Conservation (phyloP, 2,797 vertebrate species). For the Alfaro cultratus region DNA sequence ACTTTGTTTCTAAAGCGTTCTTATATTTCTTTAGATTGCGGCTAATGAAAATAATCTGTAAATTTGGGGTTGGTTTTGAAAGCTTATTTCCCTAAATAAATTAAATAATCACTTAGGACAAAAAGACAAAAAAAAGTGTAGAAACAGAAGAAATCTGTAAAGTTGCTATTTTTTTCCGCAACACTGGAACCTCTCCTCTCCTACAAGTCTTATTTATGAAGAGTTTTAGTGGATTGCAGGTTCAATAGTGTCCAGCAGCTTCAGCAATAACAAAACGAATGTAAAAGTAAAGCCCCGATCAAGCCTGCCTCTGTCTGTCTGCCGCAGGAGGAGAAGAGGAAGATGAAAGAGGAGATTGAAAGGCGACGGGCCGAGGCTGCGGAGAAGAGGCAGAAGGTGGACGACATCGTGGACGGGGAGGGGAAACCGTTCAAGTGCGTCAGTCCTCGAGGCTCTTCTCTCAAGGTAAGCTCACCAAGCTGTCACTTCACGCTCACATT, state of each 20-base stretch:
- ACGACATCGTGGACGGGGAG: slow-evolving; percentile 84
- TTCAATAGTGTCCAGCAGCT: not conserved
- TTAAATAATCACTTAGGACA: not conserved
- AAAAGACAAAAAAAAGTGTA: not conserved
- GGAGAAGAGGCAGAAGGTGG: slow-evolving; percentile 95
- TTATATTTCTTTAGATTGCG: not conserved
- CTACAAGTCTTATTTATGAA: not conserved
- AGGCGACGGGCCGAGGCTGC: slow-evolving; percentile 95
- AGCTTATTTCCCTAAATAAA: not conserved
- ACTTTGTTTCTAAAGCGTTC: not conserved
- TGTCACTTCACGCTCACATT: slow-evolving; percentile 2
- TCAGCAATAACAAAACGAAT: not conserved
- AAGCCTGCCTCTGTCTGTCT: slow-evolving; percentile 9
- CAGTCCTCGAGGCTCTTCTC: slow-evolving; percentile 92
- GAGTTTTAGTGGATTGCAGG: not conserved
- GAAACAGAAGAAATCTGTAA: not conserved
- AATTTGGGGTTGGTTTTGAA: not conserved
- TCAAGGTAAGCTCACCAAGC: slow-evolving; percentile 85
- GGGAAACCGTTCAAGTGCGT: slow-evolving; percentile 94
- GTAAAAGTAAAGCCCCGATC: not conserved
- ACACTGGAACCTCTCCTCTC: too few species aligned
- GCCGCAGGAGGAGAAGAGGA: slow-evolving; percentile 93
- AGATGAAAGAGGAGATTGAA: slow-evolving; percentile 97
- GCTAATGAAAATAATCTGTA: not conserved
- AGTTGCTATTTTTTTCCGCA: too few species aligned